Evolutionary conservation across 1,140 invertebrate genomes (phyloP).

Genomic region (Reticulitermes speratus): DNA sequence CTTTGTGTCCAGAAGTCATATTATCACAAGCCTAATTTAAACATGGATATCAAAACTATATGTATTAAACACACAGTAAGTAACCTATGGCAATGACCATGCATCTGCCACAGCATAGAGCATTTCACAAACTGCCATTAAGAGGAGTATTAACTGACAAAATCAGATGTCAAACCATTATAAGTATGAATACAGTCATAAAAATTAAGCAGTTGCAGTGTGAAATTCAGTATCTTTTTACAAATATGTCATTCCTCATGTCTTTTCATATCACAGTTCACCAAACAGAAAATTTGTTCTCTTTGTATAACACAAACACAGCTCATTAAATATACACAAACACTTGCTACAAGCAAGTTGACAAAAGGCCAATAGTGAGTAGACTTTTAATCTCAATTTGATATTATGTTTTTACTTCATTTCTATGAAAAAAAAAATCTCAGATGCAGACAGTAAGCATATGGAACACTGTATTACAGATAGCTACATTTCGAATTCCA

Average conservation of each 20-base stretch:
- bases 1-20: background rate
- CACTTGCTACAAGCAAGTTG: no score
- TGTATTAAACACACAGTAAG: background rate
- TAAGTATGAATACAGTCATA: background rate
- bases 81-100: background rate
- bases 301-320: no score
- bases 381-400: no score
- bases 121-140: background rate
- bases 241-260: background rate
- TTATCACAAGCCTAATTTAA: slow-evolving; percentile 8
- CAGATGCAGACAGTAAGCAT: no score
- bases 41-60: slow-evolving; percentile 10
- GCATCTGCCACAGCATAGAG: background rate
- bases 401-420: no score
- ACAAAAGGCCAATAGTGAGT: no score
- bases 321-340: no score
- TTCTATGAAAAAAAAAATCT: no score
- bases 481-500: no score
- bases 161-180: background rate
- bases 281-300: background rate
- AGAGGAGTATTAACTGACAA: background rate
- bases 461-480: no score
- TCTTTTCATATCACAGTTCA: background rate
- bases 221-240: background rate
- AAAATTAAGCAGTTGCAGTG: background rate